Conservation (phyloP, 2,888 invertebrate species). For the Latrodectus elegans region DNA sequence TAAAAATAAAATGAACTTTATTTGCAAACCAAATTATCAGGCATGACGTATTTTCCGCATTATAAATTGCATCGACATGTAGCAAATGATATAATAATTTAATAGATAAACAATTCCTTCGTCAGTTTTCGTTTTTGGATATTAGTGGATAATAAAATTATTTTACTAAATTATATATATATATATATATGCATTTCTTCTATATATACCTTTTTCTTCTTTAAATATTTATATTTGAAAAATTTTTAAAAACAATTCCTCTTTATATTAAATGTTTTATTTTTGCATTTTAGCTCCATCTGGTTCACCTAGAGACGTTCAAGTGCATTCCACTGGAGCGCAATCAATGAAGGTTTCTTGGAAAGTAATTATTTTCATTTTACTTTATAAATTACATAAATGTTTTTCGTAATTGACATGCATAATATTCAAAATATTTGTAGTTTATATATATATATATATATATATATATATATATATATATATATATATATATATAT, state of each 20-base stretch:
- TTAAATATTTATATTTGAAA: background rate
- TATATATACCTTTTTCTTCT: background rate
- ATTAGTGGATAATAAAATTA: background rate
- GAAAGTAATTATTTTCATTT: conserved; percentile 70
- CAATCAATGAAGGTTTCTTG: conserved; percentile 75
- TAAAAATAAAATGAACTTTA: too few relatives aligned
- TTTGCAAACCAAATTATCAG: too few relatives aligned
- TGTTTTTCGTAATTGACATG: too few relatives aligned
- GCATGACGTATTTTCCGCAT: too few relatives aligned
- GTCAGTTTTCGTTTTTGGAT: background rate
- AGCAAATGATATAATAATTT: too few relatives aligned
- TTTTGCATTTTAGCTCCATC: conserved; percentile 73
- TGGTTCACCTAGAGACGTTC: conserved; percentile 74
- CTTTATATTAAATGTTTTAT: background rate
- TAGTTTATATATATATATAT: background rate
- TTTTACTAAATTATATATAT: too few relatives aligned
- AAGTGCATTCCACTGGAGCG: conserved; percentile 74
- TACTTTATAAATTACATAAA: too few relatives aligned
- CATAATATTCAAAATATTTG: too few relatives aligned
- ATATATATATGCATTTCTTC: background rate
- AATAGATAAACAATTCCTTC: too few relatives aligned
- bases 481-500: too few relatives aligned
- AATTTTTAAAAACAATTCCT: background rate
- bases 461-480: too few relatives aligned
- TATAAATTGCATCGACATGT: too few relatives aligned